Base-by-base conservation (phyloP, 2,888 invertebrate species). In the Lomographa bimaculata region DNA sequence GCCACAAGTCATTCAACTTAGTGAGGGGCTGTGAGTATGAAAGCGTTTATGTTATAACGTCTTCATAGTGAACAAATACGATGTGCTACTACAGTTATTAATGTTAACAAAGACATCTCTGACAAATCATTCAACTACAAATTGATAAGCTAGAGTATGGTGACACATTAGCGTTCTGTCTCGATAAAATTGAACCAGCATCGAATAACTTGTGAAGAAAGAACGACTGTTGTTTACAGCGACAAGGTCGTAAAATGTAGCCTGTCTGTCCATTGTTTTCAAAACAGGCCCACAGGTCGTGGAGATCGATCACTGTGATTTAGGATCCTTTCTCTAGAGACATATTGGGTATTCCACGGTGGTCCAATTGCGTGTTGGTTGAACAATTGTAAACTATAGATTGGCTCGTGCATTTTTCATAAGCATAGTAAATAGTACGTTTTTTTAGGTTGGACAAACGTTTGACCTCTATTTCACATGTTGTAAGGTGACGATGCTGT, bases 301-400 rank as follows among this genome's bases (percentile, higher is more conserved):
- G 32, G 24, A 49, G 48, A 53, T 52, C 48, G 34, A 54, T 26
- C 50, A 49, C 51, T 37, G 50, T 61, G 56, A 54, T 62, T 55
- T 55, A 59, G 46, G 45, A 41, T 48, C 50, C 54, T 53, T 48
- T 20, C 36, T 36, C 19, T 27, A 2, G 23, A 32, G 32, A 17
- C 39, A 20, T 41, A 30, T 35, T 41, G 35, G 23, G 7, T 34
- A 29, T 29, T 8, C 18, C 9, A 5, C 14, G 53, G 61, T 40
- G 57, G 52, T 52, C 51, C 19, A 9, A 10, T 37, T 2, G 24
- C n/a, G n/a, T 9, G 1, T 28, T 21, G 8, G 21, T 21, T 21
- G 21, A 20, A 7, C 4, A 20, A 20, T 4, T n/a, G n/a, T n/a
- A n/a, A n/a, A n/a, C n/a, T n/a, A n/a, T n/a, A n/a, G n/a, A n/a